Percentiles rank a stretch among this genome's conserved stretches.
These are phyloP conservation scores for Oreochromis spilurus DNA, from an alignment of 2,113 vertebrate species.

Conservation along the genomic window DNA sequence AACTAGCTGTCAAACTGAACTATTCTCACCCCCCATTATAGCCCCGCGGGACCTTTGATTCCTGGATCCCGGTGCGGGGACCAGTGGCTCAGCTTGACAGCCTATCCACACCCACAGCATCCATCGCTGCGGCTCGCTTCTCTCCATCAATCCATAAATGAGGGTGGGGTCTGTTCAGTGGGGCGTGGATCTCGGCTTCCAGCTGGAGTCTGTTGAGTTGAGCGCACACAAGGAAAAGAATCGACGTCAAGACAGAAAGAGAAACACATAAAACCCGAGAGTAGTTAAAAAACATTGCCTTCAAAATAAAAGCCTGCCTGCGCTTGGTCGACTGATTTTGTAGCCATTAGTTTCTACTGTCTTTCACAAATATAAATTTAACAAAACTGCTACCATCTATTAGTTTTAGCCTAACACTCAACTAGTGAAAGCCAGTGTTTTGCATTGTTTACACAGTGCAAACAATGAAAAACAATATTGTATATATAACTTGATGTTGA, in stretches of 20 bases:
- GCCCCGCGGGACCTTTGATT: neutral
- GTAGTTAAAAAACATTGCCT: neutral
- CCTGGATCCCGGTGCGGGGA: neutral
- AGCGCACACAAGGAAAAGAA: neutral
- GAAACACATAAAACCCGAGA: neutral
- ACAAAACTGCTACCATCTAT: neutral
- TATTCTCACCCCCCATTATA: neutral
- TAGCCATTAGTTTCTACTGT: neutral
- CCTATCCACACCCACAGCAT: neutral
- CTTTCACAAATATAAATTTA: neutral
- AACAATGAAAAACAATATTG: neutral
- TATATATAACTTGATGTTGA: neutral
- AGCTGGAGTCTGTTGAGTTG: constrained; percentile 62
- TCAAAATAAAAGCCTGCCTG: constrained; percentile 46
- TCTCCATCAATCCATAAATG: constrained; percentile 48
- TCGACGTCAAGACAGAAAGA: neutral
- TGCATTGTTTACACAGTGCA: neutral
- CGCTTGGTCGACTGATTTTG: neutral
- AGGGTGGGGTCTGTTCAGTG: constrained; percentile 48
- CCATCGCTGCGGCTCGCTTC: constrained; percentile 13
- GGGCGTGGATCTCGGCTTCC: constrained; percentile 65
- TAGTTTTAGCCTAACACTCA: too few relatives aligned
- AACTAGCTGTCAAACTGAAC: neutral
- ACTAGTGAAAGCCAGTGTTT: neutral
- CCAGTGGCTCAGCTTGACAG: neutral